phyloP scores from a whole-genome alignment of 2,113 vertebrate species.

The Morone chrysops region DNA sequence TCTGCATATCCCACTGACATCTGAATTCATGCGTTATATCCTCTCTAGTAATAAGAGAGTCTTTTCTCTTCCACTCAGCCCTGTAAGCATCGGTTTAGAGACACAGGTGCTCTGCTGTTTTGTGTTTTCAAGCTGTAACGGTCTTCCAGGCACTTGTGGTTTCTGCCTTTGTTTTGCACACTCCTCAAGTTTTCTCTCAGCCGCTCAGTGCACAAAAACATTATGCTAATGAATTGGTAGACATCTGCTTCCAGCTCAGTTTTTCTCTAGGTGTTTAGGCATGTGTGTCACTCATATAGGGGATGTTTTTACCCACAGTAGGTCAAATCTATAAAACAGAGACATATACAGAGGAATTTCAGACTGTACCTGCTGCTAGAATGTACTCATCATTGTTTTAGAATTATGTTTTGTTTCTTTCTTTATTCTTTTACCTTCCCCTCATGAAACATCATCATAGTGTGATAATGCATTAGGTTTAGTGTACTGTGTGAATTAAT shows the following conservation, averaged over 20 bases:
- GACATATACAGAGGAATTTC: background rate
- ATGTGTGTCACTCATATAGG: constrained; percentile 46
- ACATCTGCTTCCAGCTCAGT: constrained; percentile 80
- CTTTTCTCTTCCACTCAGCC: constrained; percentile 60
- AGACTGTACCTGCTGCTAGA: constrained; percentile 16
- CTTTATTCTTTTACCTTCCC: constrained; percentile 21
- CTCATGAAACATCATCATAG: constrained; percentile 35
- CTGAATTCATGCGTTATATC: constrained; percentile 58
- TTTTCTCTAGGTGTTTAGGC: constrained; percentile 52
- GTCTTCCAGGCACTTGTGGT: constrained; percentile 83
- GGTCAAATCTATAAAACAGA: constrained; percentile 44
- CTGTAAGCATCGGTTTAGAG: constrained; percentile 70
- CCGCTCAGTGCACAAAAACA: constrained; percentile 76
- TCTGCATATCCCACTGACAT: constrained; percentile 62
- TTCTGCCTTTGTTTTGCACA: constrained; percentile 81
- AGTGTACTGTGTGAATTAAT: constrained; percentile 46
- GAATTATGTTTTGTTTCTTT: constrained; percentile 27
- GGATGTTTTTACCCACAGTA: constrained; percentile 41
- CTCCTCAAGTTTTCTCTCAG: constrained; percentile 70
- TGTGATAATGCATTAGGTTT: constrained; percentile 46
- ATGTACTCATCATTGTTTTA: constrained; percentile 16
- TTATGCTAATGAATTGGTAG: constrained; percentile 77
- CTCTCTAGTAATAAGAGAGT: constrained; percentile 52
- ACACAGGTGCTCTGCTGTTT: constrained; percentile 83
- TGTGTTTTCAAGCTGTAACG: constrained; percentile 82